These are phyloP conservation scores for Darevskia mixta DNA, from an alignment of 2,797 vertebrate genomes.

Conservation along the genomic window DNA sequence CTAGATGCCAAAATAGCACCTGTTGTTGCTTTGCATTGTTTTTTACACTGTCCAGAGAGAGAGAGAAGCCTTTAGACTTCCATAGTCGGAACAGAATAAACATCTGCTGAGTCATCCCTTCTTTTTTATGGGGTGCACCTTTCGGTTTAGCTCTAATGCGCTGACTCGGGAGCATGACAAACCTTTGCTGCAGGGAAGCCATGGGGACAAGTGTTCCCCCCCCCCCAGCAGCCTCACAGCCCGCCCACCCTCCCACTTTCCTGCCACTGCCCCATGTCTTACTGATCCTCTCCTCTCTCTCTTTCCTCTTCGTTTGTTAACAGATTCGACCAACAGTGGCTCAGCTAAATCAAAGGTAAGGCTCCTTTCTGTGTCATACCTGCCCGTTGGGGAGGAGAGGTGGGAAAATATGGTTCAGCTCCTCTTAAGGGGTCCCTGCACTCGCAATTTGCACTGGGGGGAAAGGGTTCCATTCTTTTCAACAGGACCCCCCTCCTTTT, in stretches of 20 bases:
- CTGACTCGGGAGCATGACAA: neutral
- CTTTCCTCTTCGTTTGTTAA: constrained; percentile 50
- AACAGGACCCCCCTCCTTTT: neutral
- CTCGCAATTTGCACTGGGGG: neutral
- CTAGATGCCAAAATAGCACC: too few species aligned
- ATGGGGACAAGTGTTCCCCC: neutral
- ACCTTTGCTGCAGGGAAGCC: neutral
- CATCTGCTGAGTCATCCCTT: neutral
- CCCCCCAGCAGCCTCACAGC: accelerated
- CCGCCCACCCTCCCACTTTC: neutral
- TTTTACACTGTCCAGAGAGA: neutral
- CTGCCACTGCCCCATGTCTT: accelerated
- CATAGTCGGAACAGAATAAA: neutral
- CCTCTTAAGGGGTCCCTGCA: neutral
- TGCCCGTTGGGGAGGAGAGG: accelerated
- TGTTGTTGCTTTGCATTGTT: neutral
- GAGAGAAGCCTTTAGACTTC: too few species aligned
- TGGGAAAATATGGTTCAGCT: accelerated
- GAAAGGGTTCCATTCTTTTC: neutral
- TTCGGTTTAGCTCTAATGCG: neutral
- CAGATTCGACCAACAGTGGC: constrained; percentile 94
- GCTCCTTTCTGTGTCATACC: neutral
- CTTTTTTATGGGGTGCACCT: neutral
- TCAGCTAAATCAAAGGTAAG: constrained; percentile 95
- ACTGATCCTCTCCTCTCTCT: constrained; percentile 12